Conservation (phyloP, 2,888 invertebrate species). For the Leptopilina drosophilae region DNA sequence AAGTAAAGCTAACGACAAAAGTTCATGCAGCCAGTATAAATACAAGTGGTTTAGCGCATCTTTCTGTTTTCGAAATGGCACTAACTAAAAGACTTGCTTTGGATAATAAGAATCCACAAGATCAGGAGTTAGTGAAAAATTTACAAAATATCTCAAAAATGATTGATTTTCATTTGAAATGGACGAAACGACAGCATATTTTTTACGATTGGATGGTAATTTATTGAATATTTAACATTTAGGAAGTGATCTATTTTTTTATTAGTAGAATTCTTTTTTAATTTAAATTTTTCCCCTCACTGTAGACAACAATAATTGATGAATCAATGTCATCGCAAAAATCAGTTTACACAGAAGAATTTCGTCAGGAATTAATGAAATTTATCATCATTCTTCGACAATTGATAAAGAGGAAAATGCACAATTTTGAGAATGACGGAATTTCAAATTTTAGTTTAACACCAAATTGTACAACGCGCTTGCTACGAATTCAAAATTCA, state of each 20-base stretch:
- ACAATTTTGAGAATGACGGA: constrained; percentile 49
- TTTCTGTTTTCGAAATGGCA: constrained; percentile 60
- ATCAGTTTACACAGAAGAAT: constrained; percentile 25
- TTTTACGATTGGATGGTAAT: constrained; percentile 67
- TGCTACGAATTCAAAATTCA: constrained; percentile 55
- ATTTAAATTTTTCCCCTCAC: constrained; percentile 24
- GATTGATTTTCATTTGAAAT: constrained; percentile 60
- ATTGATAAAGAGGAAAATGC: constrained; percentile 59
- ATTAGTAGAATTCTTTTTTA: background rate
- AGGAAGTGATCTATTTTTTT: background rate
- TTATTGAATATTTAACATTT: background rate
- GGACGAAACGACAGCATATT: constrained; percentile 58
- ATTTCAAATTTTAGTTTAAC: constrained; percentile 16
- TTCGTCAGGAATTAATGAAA: constrained; percentile 57
- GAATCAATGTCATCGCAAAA: constrained; percentile 53
- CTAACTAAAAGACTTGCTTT: constrained; percentile 59
- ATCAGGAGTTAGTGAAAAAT: constrained; percentile 51
- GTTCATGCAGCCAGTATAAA: constrained; percentile 63
- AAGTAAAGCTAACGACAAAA: constrained; percentile 61
- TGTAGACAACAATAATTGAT: constrained; percentile 62
- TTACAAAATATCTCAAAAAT: constrained; percentile 57
- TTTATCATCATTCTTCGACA: constrained; percentile 62
- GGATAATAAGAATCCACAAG: constrained; percentile 48
- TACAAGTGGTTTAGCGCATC: constrained; percentile 60
- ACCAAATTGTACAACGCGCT: constrained; percentile 57